These are phyloP conservation scores for Drosophila watanabei DNA, from an alignment of 1,140 invertebrate genomes.

Conservation along the genomic window DNA sequence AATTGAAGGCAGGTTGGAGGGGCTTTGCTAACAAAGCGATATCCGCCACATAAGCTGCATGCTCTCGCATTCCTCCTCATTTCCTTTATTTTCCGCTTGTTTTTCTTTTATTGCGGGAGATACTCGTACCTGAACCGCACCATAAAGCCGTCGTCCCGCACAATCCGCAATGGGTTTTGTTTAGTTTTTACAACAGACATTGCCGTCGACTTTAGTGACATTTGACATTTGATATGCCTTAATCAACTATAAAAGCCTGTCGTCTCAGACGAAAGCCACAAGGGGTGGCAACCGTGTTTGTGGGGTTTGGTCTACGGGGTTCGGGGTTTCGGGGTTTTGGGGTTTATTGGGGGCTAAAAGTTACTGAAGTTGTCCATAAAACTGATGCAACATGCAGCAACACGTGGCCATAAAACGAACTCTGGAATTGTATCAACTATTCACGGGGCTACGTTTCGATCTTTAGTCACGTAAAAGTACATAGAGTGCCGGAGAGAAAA, in stretches of 20 bases:
- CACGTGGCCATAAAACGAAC: slow-evolving; percentile 73
- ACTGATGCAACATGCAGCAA: slow-evolving; percentile 72
- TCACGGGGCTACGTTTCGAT: slow-evolving; percentile 14
- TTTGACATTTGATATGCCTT: slow-evolving; percentile 84
- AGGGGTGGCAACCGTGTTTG: slow-evolving; percentile 8
- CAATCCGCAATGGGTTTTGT: slow-evolving; percentile 51
- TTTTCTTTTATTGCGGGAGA: slow-evolving; percentile 43
- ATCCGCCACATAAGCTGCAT: slow-evolving; percentile 48
- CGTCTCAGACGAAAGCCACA: slow-evolving; percentile 46
- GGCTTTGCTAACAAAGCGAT: slow-evolving; percentile 40
- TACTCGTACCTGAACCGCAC: slow-evolving; percentile 49
- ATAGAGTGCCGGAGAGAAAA: too few relatives aligned
- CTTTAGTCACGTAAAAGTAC: slow-evolving; percentile 30
- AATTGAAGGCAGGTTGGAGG: slow-evolving; percentile 11
- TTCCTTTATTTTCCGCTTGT: slow-evolving; percentile 35
- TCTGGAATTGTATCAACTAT: slow-evolving; percentile 32
- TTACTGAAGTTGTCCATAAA: slow-evolving; percentile 62
- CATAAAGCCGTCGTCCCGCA: slow-evolving; percentile 47
- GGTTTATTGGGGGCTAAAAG: slow-evolving; percentile 24
- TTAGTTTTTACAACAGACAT: slow-evolving; percentile 79
- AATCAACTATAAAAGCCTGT: slow-evolving; percentile 82
- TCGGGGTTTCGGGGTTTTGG: not conserved
- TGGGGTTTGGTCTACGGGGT: not conserved
- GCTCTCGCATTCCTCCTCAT: slow-evolving; percentile 34
- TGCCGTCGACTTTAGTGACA: slow-evolving; percentile 74